Evolutionary conservation across 2,888 invertebrate species (phyloP), one percentile per base, ranked within the genome.

Genomic region (Meloe dianella): DNA sequence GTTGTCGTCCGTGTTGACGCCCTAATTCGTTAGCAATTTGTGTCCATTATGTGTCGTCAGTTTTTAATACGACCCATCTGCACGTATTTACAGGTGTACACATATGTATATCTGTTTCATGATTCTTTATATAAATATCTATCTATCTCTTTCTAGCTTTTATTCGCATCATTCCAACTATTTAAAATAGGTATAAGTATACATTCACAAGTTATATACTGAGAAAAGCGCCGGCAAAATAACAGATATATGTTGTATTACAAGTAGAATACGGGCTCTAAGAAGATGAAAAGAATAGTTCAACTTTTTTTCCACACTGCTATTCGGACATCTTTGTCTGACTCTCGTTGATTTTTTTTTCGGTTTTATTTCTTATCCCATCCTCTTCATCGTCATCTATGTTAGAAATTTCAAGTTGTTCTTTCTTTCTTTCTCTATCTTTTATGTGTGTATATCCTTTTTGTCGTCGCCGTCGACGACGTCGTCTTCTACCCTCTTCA

Each of bases 231-330:
- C 78, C 79, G 79, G 80, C 80, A n/a, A 78, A 80, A 81, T 82
- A 81, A 81, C 80, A 80, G 80, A n/a, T n/a, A 81, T 81, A 81
- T 78, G 81, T 81, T 81, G 81, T 82, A 82, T 80, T 82, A 82
- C 82, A 81, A 79, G 77, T 77, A 77, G 78, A 74, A 80, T 79
- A 80, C 76, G 76, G 63, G 76, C 74, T 72, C 72, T 67, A 67
- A 73, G 72, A 72, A 76, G 47, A 47, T 47, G 32, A 29, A 30
- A 58, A 66, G 57, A 64, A 59, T 58, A 63, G 62, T 62, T 62
- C 59, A 68, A 72, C 71, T 69, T 71, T 72, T 74, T 74, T 74
- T 14, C 41, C n/a, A n/a, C 41, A 4, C 41, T 17, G 10, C 2
- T 72, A 73, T 74, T 20, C 17, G 7, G 17, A 41, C 17, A 8